phyloP scores from a whole-genome alignment of 1,140 invertebrate genomes.

The Trichonephila clavata region DNA sequence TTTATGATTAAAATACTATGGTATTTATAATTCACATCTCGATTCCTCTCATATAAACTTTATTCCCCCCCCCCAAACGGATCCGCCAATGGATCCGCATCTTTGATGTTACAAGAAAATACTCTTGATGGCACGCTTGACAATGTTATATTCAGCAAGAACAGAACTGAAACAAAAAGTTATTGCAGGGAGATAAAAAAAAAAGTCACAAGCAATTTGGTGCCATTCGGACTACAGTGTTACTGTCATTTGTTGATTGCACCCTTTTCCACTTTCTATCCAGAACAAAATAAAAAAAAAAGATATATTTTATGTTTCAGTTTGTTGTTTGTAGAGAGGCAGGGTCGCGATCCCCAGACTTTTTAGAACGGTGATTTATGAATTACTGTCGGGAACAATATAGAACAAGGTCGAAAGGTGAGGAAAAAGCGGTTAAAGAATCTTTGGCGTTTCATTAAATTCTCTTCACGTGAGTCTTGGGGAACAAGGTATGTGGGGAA shows the following conservation, averaged over 20 bases:
- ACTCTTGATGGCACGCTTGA: no score
- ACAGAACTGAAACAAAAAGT: neutral
- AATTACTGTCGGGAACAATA: conserved; percentile 40
- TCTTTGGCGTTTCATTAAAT: conserved; percentile 40
- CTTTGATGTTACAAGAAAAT: no score
- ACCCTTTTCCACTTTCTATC: conserved; percentile 14
- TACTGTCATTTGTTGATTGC: conserved; percentile 23
- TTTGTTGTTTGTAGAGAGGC: neutral
- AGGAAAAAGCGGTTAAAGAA: conserved; percentile 28
- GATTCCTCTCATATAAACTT: no score
- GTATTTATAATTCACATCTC: no score
- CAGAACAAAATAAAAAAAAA: neutral
- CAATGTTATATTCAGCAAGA: no score
- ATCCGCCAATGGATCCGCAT: no score
- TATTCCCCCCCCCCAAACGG: no score
- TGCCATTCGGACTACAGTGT: neutral
- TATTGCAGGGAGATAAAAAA: neutral
- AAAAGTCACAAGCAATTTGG: neutral
- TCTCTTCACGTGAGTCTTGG: conserved; percentile 39
- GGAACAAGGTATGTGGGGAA: conserved; percentile 1
- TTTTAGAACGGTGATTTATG: conserved; percentile 49
- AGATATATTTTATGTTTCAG: conserved; percentile 8
- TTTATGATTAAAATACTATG: no score
- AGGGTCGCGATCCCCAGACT: conserved; percentile 18
- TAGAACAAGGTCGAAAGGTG: conserved; percentile 48